Conservation (phyloP, 2,888 invertebrate genomes). For the Pelosia muscerda region DNA sequence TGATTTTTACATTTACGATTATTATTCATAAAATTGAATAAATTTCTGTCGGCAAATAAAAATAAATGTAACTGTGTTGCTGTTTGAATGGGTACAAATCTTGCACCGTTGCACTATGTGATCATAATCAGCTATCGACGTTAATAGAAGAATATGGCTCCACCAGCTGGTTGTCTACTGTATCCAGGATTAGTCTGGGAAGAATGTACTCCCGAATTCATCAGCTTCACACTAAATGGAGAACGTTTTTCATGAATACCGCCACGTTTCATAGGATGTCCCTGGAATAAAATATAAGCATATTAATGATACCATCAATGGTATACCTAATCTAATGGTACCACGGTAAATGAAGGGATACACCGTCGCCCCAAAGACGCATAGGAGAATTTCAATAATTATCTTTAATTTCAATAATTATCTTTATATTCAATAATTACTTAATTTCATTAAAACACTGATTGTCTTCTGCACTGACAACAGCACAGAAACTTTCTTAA, state of each 20-base stretch:
- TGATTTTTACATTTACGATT: background rate
- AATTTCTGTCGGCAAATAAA: background rate
- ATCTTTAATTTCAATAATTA: too few species aligned
- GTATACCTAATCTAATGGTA: too few species aligned
- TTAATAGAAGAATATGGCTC: conserved; percentile 90
- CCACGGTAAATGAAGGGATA: too few species aligned
- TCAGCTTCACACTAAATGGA: conserved; percentile 91
- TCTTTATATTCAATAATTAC: too few species aligned
- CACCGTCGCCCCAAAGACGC: too few species aligned
- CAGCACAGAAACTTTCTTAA: too few species aligned
- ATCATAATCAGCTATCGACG: background rate
- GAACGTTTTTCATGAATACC: conserved; percentile 89
- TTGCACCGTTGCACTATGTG: background rate
- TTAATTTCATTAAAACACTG: too few species aligned
- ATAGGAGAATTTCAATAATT: too few species aligned
- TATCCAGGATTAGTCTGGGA: conserved; percentile 94
- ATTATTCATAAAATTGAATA: background rate
- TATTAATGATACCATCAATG: too few species aligned
- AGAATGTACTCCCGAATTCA: conserved; percentile 93
- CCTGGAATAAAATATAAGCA: conserved; percentile 61
- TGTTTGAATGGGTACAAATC: background rate
- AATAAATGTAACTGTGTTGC: background rate
- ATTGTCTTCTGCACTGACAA: too few species aligned
- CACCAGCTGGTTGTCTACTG: conserved; percentile 92
- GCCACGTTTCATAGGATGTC: conserved; percentile 87